These are phyloP conservation scores for Leptinotarsa texana DNA, from an alignment of 1,140 invertebrate genomes.

Conservation along the genomic window DNA sequence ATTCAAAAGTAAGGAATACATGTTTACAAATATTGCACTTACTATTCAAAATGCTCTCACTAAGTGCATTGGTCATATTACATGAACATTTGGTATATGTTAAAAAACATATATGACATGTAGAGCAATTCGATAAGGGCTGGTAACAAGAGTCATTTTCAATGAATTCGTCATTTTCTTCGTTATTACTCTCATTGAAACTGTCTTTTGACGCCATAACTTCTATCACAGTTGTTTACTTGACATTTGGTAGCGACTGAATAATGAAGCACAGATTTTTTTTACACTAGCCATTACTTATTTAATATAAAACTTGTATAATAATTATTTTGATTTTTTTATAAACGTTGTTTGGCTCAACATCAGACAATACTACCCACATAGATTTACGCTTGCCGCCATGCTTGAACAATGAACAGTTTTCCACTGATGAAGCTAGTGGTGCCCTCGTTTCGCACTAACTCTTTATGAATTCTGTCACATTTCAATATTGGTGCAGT, in stretches of 20 bases:
- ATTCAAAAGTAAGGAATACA: not conserved
- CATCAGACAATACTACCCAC: constrained; percentile 31
- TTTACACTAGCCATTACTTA: not conserved
- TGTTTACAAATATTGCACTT: constrained; percentile 32
- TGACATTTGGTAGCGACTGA: not conserved
- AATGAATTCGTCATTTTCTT: constrained; percentile 42
- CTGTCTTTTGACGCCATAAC: constrained; percentile 46
- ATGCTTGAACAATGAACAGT: constrained; percentile 35
- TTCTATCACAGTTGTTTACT: constrained; percentile 36
- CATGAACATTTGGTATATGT: constrained; percentile 36
- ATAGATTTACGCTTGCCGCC: constrained; percentile 41
- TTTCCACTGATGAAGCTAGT: no score
- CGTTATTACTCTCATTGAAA: constrained; percentile 32
- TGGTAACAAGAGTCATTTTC: constrained; percentile 29
- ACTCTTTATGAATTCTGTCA: no score
- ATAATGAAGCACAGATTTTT: constrained; percentile 29
- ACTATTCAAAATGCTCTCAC: constrained; percentile 34
- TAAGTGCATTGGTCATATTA: constrained; percentile 29
- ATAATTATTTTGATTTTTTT: constrained; percentile 20
- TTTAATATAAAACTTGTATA: constrained; percentile 16
- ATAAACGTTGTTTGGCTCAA: constrained; percentile 9
- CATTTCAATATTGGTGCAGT: no score
- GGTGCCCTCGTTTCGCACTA: no score
- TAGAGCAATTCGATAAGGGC: constrained; percentile 15
- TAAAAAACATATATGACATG: constrained; percentile 34